Evolutionary conservation across 1,140 invertebrate species (phyloP).

Genomic region (Anastrepha obliqua): DNA sequence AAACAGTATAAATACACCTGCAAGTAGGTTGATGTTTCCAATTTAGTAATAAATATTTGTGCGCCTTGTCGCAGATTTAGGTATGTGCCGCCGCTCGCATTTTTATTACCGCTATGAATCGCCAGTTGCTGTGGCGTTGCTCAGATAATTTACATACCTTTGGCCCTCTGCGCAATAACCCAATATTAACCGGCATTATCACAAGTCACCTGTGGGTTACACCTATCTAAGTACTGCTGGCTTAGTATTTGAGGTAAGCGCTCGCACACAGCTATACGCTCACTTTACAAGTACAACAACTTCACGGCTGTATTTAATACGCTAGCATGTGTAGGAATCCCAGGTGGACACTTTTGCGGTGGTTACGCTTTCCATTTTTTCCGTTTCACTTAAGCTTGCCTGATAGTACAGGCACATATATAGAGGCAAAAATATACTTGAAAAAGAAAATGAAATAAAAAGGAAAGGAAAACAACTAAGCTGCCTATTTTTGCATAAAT

Average conservation of each 20-base stretch:
- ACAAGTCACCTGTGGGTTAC: not conserved
- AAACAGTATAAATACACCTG: too few species aligned
- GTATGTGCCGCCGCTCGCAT: not conserved
- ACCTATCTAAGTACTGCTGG: too few species aligned
- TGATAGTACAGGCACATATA: too few species aligned
- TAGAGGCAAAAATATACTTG: too few species aligned
- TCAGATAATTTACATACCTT: conserved; percentile 16
- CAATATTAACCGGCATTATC: conserved; percentile 16
- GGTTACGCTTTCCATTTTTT: not conserved
- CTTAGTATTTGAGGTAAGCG: not conserved
- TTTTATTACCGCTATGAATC: not conserved
- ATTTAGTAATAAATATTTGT: not conserved
- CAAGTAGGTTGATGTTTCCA: not conserved
- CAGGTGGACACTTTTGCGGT: not conserved
- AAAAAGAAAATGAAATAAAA: too few species aligned
- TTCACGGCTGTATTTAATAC: too few species aligned
- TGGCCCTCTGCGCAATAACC: not conserved
- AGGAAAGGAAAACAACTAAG: too few species aligned
- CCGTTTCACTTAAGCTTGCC: not conserved
- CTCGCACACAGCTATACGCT: too few species aligned
- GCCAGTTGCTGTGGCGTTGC: not conserved
- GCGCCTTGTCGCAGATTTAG: not conserved
- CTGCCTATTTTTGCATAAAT: not conserved
- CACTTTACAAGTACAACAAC: too few species aligned
- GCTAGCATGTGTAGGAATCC: not conserved